Conservation (phyloP, 2,797 vertebrate species). For the Hypotaenidia philippensis region DNA sequence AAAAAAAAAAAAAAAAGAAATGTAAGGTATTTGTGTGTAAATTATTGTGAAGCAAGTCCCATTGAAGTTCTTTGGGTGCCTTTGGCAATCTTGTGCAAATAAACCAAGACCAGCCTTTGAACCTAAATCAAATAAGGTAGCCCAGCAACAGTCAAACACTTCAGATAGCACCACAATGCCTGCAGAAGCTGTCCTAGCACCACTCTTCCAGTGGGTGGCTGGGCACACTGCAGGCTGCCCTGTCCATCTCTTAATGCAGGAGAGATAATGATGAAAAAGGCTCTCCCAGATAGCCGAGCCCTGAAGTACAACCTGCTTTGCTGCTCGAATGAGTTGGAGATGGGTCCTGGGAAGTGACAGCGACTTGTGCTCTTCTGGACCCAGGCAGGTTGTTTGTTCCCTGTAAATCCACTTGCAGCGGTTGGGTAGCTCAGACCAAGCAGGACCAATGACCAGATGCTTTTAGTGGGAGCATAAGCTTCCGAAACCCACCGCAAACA, state of each 20-base stretch:
- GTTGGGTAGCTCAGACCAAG: neutral
- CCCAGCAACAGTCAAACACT: neutral
- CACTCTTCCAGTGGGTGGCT: accelerated
- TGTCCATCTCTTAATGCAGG: accelerated
- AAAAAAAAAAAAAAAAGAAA: too few relatives aligned
- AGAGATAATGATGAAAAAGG: neutral
- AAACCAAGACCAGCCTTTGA: neutral
- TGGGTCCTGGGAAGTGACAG: neutral
- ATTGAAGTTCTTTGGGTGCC: neutral
- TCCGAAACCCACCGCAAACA: neutral
- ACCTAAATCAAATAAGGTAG: neutral
- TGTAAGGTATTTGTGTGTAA: neutral
- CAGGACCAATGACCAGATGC: neutral
- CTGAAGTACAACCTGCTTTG: neutral
- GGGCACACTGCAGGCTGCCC: accelerated
- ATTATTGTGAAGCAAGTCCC: neutral
- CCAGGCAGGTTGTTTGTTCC: accelerated
- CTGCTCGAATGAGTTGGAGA: accelerated
- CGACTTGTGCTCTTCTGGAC: neutral
- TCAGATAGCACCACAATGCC: neutral
- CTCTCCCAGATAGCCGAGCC: accelerated
- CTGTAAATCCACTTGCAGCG: neutral
- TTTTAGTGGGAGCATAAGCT: neutral
- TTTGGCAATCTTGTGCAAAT: neutral
- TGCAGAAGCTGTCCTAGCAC: neutral